Conservation (phyloP, 2,888 invertebrate species). For the Meganola albula region DNA sequence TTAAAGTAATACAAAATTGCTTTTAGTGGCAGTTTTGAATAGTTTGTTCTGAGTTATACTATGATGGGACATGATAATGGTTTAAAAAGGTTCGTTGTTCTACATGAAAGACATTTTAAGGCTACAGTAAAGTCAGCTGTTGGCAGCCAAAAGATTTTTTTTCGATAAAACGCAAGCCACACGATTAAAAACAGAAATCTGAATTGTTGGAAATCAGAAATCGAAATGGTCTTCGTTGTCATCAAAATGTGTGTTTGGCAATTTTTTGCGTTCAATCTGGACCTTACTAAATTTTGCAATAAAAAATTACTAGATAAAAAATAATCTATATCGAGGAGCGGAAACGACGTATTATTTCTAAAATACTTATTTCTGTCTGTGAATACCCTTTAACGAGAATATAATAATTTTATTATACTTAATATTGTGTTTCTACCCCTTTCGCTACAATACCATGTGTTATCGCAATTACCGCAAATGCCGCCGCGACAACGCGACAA, state of each 20-base stretch:
- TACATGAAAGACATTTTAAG: too few species aligned
- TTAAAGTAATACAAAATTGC: slow-evolving; percentile 46
- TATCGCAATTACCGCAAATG: slow-evolving; percentile 60
- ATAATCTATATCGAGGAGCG: too few species aligned
- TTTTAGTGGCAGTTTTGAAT: slow-evolving; percentile 37
- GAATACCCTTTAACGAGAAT: slow-evolving; percentile 42
- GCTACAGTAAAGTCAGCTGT: too few species aligned
- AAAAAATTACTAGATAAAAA: background rate
- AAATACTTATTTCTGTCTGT: slow-evolving; percentile 22
- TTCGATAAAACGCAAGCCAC: too few species aligned
- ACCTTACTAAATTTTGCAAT: background rate
- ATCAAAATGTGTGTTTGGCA: too few species aligned
- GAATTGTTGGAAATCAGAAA: too few species aligned
- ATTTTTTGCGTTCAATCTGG: too few species aligned
- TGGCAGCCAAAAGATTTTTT: too few species aligned
- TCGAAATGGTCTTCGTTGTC: too few species aligned
- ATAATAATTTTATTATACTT: slow-evolving; percentile 42
- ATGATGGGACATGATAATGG: too few species aligned
- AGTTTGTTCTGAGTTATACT: slow-evolving; percentile 23
- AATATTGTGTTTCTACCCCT: slow-evolving; percentile 49
- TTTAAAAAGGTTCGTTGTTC: too few species aligned
- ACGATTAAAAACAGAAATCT: too few species aligned
- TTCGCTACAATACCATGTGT: slow-evolving; percentile 61
- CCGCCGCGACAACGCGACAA: slow-evolving; percentile 45
- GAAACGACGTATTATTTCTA: background rate